A percentile compares a stretch with the other conserved stretches of the same genome.
phyloP scores from a whole-genome alignment of 37 sponge, comb jelly and placozoan genomes.

The Tethya wilhelma region DNA sequence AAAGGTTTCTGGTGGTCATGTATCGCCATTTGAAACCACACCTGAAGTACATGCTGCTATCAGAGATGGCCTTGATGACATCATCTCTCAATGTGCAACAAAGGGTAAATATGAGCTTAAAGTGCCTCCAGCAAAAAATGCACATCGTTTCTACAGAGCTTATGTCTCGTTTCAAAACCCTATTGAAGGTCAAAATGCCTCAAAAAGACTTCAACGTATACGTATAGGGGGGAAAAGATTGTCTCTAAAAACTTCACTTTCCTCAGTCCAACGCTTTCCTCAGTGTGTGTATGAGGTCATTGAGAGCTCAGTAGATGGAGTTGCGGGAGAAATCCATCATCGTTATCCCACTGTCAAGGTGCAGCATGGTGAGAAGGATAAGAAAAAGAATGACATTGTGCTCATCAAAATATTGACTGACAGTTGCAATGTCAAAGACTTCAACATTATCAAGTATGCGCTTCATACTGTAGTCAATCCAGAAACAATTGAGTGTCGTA shows the following conservation, averaged over 20 bases:
- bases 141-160: neutral
- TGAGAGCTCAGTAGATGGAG: conserved; percentile 5
- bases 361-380: neutral
- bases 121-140: conserved; percentile 4
- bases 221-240: conserved; percentile 9
- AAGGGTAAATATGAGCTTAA: conserved; percentile 7
- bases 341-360: neutral
- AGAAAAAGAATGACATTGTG: neutral
- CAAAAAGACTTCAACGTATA: neutral
- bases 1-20: conserved; percentile 21
- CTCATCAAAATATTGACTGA: conserved; percentile 19
- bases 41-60: neutral
- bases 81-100: neutral
- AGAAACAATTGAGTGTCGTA: conserved; percentile 23
- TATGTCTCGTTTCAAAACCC: conserved; percentile 35
- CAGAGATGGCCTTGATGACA: neutral
- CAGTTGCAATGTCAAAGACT: conserved; percentile 36
- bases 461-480: conserved; percentile 28
- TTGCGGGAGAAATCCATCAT: neutral
- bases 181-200: conserved; percentile 20
- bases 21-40: conserved; percentile 39
- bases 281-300: conserved; percentile 15
- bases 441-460: conserved; percentile 10
- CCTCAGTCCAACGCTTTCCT: neutral
- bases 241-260: conserved; percentile 23